Evolutionary conservation across 2,797 vertebrate species (phyloP), one percentile per base, ranked within the genome.

Genomic region (Brachymystax lenok): DNA sequence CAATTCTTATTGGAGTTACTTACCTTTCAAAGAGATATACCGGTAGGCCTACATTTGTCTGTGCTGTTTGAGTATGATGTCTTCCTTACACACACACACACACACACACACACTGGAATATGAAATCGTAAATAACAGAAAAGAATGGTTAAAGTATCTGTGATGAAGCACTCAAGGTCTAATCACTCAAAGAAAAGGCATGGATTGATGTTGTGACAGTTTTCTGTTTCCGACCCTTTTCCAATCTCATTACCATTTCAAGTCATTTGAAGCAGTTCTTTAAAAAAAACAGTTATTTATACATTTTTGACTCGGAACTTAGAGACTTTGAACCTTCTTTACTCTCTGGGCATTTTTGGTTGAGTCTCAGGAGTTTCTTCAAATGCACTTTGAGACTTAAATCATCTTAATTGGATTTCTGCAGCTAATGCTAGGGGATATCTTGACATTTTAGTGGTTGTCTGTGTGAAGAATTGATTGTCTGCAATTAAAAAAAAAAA

Each of bases 381-480:
- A 68, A 19, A 1, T 69, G 33, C 67, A 46, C 33, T n/a, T 69
- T 40, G 10, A 46, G 17, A 35, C 6, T 13, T 68, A 7, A 56
- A 68, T 35, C 66, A 30, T 33, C 35, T 4, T 69, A 33, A 19
- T 46, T 35, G 16, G 17, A n/a, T 69, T n/a, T 46, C 21, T 69
- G 17, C 67, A 40, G 67, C 7, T 10, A 5, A 51, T 33, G 24
- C 27, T 46, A n/a, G 40, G 40, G 46, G 24, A 50, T 70, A 5
- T 70, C 40, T 46, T 50, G 33, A 69, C 33, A 51, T 14, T 14
- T 50, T 28, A 10, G 59, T 59, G 21, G 40, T 27, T 17, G 35
- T 64, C 66, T 74, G 74, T 80, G 33, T 73, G 35, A 50, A 73
- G 63, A 66, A 28, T 30, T 67, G 27, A 21, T 28, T 6, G 19